Evolutionary conservation across 1,140 invertebrate genomes (phyloP).

Genomic region (Apis cerana): DNA sequence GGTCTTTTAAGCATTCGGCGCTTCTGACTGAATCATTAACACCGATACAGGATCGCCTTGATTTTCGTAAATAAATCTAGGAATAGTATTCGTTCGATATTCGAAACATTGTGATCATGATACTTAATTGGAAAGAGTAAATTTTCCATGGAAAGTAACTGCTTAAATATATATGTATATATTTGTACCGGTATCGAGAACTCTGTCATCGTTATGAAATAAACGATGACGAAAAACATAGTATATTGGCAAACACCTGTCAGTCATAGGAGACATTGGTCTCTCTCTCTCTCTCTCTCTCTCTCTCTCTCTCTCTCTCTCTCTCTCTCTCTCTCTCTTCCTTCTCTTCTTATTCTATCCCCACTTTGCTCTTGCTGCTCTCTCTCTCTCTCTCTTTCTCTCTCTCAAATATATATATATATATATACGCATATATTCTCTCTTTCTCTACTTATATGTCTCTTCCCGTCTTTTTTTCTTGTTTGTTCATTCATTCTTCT

Average conservation of each 20-base stretch:
- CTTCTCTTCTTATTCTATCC: background rate
- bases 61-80: conserved; percentile 5
- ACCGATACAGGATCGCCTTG: background rate
- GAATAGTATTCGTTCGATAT: background rate
- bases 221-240: conserved; percentile 41
- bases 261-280: conserved; percentile 33
- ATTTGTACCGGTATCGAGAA: background rate
- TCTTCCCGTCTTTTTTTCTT: background rate
- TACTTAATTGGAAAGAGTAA: background rate
- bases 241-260: conserved; percentile 46
- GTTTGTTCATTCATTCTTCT: background rate
- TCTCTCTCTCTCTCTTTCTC: background rate
- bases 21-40: conserved; percentile 36
- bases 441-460: background rate
- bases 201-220: conserved; percentile 43
- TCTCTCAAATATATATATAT: too few relatives aligned
- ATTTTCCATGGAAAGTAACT: background rate
- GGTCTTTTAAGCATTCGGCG: background rate
- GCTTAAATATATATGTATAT: background rate
- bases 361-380: background rate
- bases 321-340: background rate
- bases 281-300: background rate
- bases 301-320: background rate
- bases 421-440: too few relatives aligned
- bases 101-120: background rate